Percentiles rank a stretch among this genome's conserved stretches.
Evolutionary conservation across 1,140 invertebrate species (phyloP).

Genomic region (Diprion similis): DNA sequence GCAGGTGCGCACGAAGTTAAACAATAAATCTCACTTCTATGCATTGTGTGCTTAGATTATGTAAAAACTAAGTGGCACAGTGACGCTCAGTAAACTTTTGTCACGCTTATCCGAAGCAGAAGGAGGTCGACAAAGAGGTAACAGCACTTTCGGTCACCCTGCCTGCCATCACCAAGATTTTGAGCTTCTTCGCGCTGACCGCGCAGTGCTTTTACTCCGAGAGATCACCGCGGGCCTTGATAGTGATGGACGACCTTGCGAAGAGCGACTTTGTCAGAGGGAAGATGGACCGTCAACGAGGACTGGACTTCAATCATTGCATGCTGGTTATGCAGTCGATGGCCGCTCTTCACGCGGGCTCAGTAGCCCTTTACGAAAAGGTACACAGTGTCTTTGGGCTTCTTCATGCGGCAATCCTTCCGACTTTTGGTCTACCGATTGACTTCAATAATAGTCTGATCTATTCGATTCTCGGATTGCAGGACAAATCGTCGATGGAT

Average conservation of each 20-base stretch:
- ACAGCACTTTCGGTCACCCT: not conserved
- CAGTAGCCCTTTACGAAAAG: conserved; percentile 2
- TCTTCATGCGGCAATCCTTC: not conserved
- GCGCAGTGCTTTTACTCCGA: conserved; percentile 9
- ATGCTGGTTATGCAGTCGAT: conserved; percentile 4
- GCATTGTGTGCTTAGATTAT: not conserved
- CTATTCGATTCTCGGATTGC: not conserved
- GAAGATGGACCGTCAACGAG: not conserved
- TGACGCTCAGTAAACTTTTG: not conserved
- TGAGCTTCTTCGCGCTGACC: not conserved
- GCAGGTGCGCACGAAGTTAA: not conserved
- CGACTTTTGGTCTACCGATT: too few species aligned
- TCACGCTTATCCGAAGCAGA: not conserved
- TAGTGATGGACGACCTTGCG: not conserved
- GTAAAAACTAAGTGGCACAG: not conserved
- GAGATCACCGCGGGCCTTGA: not conserved
- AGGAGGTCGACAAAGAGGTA: conserved; percentile 1
- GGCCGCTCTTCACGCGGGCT: conserved; percentile 1
- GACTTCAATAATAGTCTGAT: too few species aligned
- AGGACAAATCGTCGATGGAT: conserved; percentile 3
- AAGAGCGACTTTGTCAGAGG: not conserved
- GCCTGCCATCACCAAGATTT: not conserved
- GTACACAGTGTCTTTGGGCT: not conserved
- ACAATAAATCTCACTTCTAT: too few species aligned
- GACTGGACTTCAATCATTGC: conserved; percentile 11